Evolutionary conservation across 2,888 invertebrate species (phyloP), one percentile per base, ranked within the genome.

Genomic region (Toxonevra muliebris): DNA sequence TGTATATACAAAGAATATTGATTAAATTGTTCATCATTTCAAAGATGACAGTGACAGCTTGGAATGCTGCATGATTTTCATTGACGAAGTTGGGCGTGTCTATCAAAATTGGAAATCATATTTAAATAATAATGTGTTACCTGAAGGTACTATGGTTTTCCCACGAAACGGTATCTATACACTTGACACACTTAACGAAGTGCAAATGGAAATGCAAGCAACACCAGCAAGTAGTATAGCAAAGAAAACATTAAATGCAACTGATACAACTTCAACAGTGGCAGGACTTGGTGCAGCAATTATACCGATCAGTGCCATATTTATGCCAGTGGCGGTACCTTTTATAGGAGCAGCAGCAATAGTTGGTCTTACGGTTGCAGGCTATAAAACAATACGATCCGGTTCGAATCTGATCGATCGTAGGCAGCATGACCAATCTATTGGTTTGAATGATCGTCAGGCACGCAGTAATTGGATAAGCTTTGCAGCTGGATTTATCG

Each of bases 101-200:
- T 88, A 88, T 75, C 72, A 82, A 69, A 83, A 82, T 67, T 88
- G 88, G 88, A 66, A 72, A 0, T 76, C 82, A 11, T 88, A 85
- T 76, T 71, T 86, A 42, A 65, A 74, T 1, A 77, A 82, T 12
- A 88, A 88, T 76, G 82, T 84, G 64, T 77, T 87, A 41, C 84
- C 85, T 0, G 73, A 81, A 61, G 86, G 87, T 40, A 74, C 81
- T 13, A 85, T 88, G 83, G 77, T 87, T 57, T 80, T 86, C 0
- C 88, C 88, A 0, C 66, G 71, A 5, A 76, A 83, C 17, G 88
- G 88, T 5, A 65, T 82, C 54, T 86, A 86, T 64, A 74, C 73
- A 45, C 68, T 77, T 0, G 61, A 74, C 17, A 2, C 11, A 10
- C 1, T 11, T 0, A 63, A 65, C 1, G 2, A 67, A 41, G 75